A percentile compares a stretch with the other conserved stretches of the same genome.
phyloP scores from a whole-genome alignment of 2,888 invertebrate genomes.

The Phalera bucephala region DNA sequence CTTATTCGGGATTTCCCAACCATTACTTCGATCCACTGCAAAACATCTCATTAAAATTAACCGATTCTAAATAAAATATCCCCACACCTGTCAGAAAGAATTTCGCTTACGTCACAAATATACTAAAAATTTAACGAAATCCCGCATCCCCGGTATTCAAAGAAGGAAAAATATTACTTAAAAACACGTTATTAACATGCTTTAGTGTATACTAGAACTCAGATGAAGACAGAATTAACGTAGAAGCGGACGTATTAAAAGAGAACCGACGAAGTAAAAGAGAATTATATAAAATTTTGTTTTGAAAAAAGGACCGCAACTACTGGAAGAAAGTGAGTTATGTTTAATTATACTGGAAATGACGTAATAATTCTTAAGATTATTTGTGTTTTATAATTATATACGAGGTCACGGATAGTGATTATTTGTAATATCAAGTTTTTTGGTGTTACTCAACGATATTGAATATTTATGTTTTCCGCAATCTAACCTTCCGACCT shows the following conservation, averaged over 20 bases:
- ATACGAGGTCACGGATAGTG: too few relatives aligned
- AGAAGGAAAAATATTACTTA: conserved; percentile 22
- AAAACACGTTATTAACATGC: conserved; percentile 29
- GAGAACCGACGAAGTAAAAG: conserved; percentile 8
- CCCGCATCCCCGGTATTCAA: conserved; percentile 13
- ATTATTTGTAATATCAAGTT: too few relatives aligned
- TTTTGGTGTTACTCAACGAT: too few relatives aligned
- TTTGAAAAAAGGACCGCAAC: conserved; percentile 4
- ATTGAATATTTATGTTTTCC: too few relatives aligned
- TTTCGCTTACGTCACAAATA: neutral
- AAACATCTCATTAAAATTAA: neutral
- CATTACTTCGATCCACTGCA: too few relatives aligned
- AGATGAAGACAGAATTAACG: conserved; percentile 25
- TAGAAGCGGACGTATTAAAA: conserved; percentile 35
- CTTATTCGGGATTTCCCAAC: too few relatives aligned
- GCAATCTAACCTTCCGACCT: too few relatives aligned
- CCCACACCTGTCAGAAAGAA: neutral
- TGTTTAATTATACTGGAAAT: conserved; percentile 2
- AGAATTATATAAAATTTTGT: conserved; percentile 4
- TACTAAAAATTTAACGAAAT: conserved; percentile 12
- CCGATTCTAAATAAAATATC: neutral
- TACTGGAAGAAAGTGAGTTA: conserved; percentile 17
- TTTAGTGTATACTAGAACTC: conserved; percentile 27
- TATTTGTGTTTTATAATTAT: too few relatives aligned
- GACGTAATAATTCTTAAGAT: too few relatives aligned